Conservation (phyloP, 1,140 invertebrate species). For the Drosophila grimshawi region DNA sequence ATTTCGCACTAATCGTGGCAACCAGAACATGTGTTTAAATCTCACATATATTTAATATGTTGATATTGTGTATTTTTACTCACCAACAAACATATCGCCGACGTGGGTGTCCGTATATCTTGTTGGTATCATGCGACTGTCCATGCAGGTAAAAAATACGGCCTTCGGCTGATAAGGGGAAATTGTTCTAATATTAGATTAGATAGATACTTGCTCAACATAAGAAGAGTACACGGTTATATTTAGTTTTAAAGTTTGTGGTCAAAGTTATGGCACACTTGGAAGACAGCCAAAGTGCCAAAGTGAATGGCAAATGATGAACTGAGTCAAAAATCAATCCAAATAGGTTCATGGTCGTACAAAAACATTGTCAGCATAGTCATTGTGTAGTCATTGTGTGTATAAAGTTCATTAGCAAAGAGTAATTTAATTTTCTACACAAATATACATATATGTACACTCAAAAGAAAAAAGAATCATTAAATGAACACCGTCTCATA, state of each 20-base stretch:
- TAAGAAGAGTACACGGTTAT: conserved; percentile 26
- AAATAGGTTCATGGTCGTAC: conserved; percentile 49
- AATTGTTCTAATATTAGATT: conserved; percentile 51
- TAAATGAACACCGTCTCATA: too few species aligned
- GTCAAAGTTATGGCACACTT: conserved; percentile 49
- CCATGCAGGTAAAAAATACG: conserved; percentile 98
- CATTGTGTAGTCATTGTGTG: too few species aligned
- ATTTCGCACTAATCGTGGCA: conserved; percentile 91
- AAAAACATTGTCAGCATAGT: conserved; percentile 5
- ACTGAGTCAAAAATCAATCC: background rate
- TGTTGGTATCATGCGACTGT: conserved; percentile 97
- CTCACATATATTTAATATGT: conserved; percentile 13
- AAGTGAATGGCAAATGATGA: conserved; percentile 27
- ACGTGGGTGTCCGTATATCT: conserved; percentile 97
- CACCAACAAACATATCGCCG: conserved; percentile 98
- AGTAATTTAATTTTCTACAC: too few species aligned
- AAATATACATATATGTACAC: too few species aligned
- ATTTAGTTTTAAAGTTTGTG: conserved; percentile 31
- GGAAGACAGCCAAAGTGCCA: conserved; percentile 40
- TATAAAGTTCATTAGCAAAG: too few species aligned
- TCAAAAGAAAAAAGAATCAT: too few species aligned
- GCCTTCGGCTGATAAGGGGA: conserved; percentile 91
- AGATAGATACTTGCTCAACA: conserved; percentile 48
- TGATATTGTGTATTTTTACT: conserved; percentile 60
- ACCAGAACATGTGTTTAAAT: conserved; percentile 33